Conservation (phyloP, 2,888 invertebrate genomes). For the Metopia argyrocephala region DNA sequence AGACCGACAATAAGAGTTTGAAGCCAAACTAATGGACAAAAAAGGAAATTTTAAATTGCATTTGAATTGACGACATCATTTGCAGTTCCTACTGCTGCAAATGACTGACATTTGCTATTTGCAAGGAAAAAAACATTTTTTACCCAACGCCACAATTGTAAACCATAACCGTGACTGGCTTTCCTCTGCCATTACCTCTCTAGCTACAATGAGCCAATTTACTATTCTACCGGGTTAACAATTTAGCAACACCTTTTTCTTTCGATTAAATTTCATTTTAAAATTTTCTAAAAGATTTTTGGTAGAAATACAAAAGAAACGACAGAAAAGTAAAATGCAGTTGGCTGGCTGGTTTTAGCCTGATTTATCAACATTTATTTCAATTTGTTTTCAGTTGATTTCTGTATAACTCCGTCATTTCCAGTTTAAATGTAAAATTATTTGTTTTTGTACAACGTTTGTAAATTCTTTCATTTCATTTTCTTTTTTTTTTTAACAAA, state of each 20-base stretch:
- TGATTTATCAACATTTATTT: neutral
- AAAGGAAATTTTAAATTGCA: constrained; percentile 34
- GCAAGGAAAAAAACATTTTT: constrained; percentile 40
- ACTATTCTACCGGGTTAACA: neutral
- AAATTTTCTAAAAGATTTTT: no score
- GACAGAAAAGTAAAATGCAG: no score
- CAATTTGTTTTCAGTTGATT: neutral
- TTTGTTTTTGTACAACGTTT: neutral
- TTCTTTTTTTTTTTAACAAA: neutral
- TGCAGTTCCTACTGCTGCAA: neutral
- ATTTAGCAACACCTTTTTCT: neutral
- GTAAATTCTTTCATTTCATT: neutral
- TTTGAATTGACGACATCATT: no score
- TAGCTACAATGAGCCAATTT: neutral
- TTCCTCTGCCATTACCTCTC: neutral
- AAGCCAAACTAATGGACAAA: neutral
- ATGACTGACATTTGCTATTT: constrained; percentile 25
- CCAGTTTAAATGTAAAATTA: constrained; percentile 32
- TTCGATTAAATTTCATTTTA: neutral
- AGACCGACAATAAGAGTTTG: neutral
- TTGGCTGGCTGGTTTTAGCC: no score
- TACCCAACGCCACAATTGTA: constrained; percentile 52
- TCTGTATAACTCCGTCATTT: neutral
- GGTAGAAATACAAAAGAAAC: no score
- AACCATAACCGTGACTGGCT: constrained; percentile 63